Base-by-base conservation (phyloP, 2,797 vertebrate genomes). In the Tokudaia tokunoshimensis region DNA sequence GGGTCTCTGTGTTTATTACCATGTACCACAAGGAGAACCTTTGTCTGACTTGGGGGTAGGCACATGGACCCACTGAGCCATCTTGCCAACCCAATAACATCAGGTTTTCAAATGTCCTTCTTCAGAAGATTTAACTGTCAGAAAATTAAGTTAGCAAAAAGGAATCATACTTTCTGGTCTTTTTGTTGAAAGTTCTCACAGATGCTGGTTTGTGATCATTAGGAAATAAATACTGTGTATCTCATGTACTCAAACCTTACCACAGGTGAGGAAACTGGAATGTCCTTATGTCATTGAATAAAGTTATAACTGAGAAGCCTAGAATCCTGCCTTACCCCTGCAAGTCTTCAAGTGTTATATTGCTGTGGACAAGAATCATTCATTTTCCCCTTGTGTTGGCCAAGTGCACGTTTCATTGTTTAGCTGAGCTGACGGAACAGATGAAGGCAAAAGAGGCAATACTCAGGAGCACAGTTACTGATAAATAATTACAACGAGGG, bases 401-500 rank as follows among this genome's bases (percentile, higher is more conserved):
- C 88, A 97, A 98, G 96, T 67, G 61, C 89, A 82, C 96, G 96
- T 98, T 97, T 93, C 97, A 90, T 97, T 97, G 95, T 98, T 98
- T 95, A 97, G 94, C 94, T 97, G 96, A 98, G 97, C 96, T 98
- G 97, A 98, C 95, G 98, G 98, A 98, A 97, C 94, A 98, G 97
- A 98, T 97, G 97, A 98, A 98, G 97, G 98, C 94, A 61, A 97
- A 97, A 97, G 95, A 98, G 92, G 93, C 96, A 98, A 98, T 98
- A 97, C 98, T 98, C 98, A 97, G 96, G 98, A 98, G 98, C 97
- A 98, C 97, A 98, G 97, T 98, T 98, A 98, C 98, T 98, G 98
- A 98, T 98, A 98, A 99, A 98, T 98, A 98, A 98, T 98, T 99
- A 98, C 98, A 98, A 98, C 96, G 97, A 98, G 98, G 97, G 97